Base-by-base conservation (phyloP, 2,797 vertebrate species). In the Trachurus trachurus region DNA sequence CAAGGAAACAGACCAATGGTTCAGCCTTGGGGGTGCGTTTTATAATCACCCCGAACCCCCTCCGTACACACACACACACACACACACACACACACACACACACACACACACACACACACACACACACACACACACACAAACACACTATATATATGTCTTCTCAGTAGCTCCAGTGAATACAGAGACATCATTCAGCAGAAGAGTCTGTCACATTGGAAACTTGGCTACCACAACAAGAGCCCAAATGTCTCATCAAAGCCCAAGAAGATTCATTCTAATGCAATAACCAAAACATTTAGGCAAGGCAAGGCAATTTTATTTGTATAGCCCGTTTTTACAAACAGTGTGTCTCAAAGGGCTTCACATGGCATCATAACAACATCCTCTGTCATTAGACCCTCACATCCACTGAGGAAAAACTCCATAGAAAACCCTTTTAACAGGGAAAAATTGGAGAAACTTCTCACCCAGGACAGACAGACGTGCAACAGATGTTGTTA, bases 1-100 rank as follows among this genome's bases (percentile, higher is more conserved):
- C 88, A 88, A 89, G 87, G 90, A 73, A 86, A 93, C 87, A 79
- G 71, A 82, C 54, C 67, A 68, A 75, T 17, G 67, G 76, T 79
- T 71, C 71, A 86, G 72, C 44, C 59, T 45, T 26, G 56, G 29
- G 72, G 53, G 57, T 9, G 56, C 16, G 54, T 82, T 77, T 83
- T 37, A 64, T 74, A 84, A 87, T 76, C 74, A 66, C 44, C 75
- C 70, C 12, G 4, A 53, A 73, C 56, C 34, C 31, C 47, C 75
- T 53, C 71, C 17, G 45, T 57, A 47, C n/a, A 0, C 66, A 31
- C 60, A n/a, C 37, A 39, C 19, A 63, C 71, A 47, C n/a, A 0
- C 66, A 31, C 60, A n/a, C 37, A 39, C 19, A 63, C 71, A 47
- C n/a, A 0, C 66, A 31, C 60, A n/a, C 37, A 39, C 19, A 63